Base-by-base conservation (phyloP, 1,140 invertebrate genomes). In the Drosophila mayri region DNA sequence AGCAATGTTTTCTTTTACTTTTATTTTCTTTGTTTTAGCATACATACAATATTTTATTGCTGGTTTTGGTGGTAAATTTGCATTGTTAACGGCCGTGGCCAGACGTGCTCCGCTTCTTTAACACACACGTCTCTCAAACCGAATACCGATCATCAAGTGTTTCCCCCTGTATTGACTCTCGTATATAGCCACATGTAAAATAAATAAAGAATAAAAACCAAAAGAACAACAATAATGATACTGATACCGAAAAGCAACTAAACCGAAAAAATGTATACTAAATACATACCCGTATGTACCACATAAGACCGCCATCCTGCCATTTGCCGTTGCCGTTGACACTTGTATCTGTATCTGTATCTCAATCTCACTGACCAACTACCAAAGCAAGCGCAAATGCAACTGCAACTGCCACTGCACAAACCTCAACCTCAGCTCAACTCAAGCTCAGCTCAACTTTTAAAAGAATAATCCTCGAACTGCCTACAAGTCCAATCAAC, bases 1-100 rank as follows among this genome's bases (percentile, higher is more conserved):
- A 84, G 84, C 84, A 88, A 88, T 84, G 77, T 87, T 78, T 90
- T 88, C 84, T 87, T 87, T 88, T 87, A 87, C 80, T 87, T 90
- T 87, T 87, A 80, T 87, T 87, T 87, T 87, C 84, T 87, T 87
- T 87, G 84, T 87, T 87, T 87, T 87, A 87, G 84, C 84, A 87
- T 87, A 87, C 80, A 87, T 90, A 86, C 83, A 86, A 86, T 86
- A 90, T 88, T 88, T 80, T 81, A 87, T 87, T 87, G 84, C 85
- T 87, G 84, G 84, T 87, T 87, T 87, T 87, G 84, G 84, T 87
- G 84, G 84, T 87, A 87, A 87, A 88, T 88, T 87, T 87, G 80
- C 84, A 87, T 87, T 87, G 84, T 88, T 87, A 88, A 83, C 86
- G 84, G 84, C 84, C 80, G 79, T 65, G 83, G 84, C 85, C 77